Conservation (phyloP, 2,888 invertebrate species). For the Amphimallon solstitiale region DNA sequence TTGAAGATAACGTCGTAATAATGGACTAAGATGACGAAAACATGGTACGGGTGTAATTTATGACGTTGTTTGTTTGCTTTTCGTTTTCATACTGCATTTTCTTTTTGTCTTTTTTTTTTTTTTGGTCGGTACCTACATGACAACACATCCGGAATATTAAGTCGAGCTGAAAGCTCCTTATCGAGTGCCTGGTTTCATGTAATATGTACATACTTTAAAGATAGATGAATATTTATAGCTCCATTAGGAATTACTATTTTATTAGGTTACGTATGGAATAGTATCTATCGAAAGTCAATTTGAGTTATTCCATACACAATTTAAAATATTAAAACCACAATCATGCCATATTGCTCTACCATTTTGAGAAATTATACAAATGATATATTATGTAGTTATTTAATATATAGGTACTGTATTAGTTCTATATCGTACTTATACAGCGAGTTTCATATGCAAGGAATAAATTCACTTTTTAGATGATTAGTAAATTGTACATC, state of each 20-base stretch:
- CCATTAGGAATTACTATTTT: slow-evolving; percentile 11
- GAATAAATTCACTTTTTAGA: too few relatives aligned
- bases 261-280: neutral
- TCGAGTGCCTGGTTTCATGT: neutral
- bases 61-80: slow-evolving; percentile 1
- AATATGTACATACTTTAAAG: slow-evolving; percentile 5
- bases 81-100: neutral
- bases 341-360: neutral
- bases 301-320: neutral
- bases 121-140: neutral
- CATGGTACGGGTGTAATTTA: slow-evolving; percentile 16
- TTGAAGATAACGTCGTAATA: slow-evolving; percentile 31
- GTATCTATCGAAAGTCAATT: neutral
- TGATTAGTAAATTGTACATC: too few relatives aligned
- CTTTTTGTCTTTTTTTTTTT: neutral
- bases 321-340: neutral
- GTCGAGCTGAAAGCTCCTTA: neutral
- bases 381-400: too few relatives aligned
- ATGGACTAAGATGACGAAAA: slow-evolving; percentile 21
- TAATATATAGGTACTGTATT: too few relatives aligned
- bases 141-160: neutral
- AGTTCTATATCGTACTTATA: too few relatives aligned
- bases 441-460: too few relatives aligned
- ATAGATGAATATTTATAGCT: slow-evolving; percentile 12
- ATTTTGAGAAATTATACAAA: too few relatives aligned